These are phyloP conservation scores for Melanargia galathea DNA, from an alignment of 2,888 invertebrate genomes.

Conservation along the genomic window DNA sequence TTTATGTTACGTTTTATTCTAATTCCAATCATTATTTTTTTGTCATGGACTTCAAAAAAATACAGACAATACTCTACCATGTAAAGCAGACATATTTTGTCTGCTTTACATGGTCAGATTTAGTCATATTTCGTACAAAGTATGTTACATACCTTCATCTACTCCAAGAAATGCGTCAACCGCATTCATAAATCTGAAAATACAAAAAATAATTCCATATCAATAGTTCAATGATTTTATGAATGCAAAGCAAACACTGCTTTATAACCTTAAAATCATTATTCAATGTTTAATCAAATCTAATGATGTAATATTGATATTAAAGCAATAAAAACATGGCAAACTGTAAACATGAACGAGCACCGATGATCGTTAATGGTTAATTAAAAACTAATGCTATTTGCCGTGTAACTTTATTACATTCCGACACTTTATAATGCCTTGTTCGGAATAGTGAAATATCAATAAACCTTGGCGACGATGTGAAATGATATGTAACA, in stretches of 20 bases:
- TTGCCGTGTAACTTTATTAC: slow-evolving; percentile 52
- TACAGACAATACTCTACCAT: background rate
- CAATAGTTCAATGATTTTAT: slow-evolving; percentile 8
- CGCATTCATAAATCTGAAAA: slow-evolving; percentile 71
- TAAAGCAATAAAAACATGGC: slow-evolving; percentile 31
- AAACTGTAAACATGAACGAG: slow-evolving; percentile 36
- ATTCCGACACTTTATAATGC: slow-evolving; percentile 53
- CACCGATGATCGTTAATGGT: slow-evolving; percentile 35
- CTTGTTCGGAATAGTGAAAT: slow-evolving; percentile 53
- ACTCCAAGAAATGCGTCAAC: slow-evolving; percentile 69
- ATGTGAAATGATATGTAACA: slow-evolving; percentile 70
- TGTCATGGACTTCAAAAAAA: background rate
- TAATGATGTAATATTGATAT: slow-evolving; percentile 22
- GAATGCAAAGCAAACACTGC: slow-evolving; percentile 1
- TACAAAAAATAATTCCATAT: slow-evolving; percentile 53
- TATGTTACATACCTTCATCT: slow-evolving; percentile 54
- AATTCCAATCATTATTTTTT: no score
- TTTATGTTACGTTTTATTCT: no score
- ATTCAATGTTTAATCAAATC: slow-evolving; percentile 23
- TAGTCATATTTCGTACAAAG: background rate
- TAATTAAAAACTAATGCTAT: slow-evolving; percentile 41
- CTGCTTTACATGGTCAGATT: no score
- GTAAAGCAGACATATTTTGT: no score
- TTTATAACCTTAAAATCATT: slow-evolving; percentile 21
- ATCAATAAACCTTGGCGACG: slow-evolving; percentile 55